Percentiles rank a stretch among this genome's conserved stretches.
Conservation (phyloP, 2,888 invertebrate genomes). For the Laspeyria flexula region DNA sequence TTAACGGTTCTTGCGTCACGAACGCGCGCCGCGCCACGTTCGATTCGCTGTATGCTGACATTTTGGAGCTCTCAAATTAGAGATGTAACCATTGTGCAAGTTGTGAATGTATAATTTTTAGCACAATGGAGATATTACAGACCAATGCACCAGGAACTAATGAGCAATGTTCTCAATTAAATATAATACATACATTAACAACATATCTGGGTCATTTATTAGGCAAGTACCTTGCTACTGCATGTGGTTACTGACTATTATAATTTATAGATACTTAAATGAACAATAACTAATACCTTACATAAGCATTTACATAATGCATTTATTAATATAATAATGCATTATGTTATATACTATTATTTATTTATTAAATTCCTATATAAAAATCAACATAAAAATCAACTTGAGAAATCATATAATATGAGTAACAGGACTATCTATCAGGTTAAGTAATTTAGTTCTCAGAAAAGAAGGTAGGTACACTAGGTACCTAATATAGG, state of each 20-base stretch:
- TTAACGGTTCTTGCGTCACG: conserved; percentile 71
- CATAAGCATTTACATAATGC: background rate
- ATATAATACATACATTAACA: conserved; percentile 1
- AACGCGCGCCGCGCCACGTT: conserved; percentile 36
- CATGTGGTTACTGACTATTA: too few relatives aligned
- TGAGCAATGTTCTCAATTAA: conserved; percentile 22
- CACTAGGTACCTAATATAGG: too few relatives aligned
- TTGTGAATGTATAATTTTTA: conserved; percentile 46
- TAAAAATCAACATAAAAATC: too few relatives aligned
- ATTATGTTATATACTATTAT: too few relatives aligned
- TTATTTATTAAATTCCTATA: too few relatives aligned
- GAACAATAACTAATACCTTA: background rate
- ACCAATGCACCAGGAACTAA: conserved; percentile 36
- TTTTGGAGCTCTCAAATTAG: conserved; percentile 53
- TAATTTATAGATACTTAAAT: background rate
- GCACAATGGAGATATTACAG: conserved; percentile 38
- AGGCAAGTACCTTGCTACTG: background rate
- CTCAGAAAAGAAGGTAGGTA: too few relatives aligned
- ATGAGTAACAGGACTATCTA: too few relatives aligned
- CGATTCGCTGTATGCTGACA: conserved; percentile 52
- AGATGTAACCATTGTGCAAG: conserved; percentile 50
- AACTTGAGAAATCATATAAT: too few relatives aligned
- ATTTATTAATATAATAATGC: too few relatives aligned
- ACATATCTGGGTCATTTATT: background rate
- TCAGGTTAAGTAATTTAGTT: too few relatives aligned